These are phyloP conservation scores for Pecten maximus DNA, from an alignment of 2,888 invertebrate species.

Conservation along the genomic window DNA sequence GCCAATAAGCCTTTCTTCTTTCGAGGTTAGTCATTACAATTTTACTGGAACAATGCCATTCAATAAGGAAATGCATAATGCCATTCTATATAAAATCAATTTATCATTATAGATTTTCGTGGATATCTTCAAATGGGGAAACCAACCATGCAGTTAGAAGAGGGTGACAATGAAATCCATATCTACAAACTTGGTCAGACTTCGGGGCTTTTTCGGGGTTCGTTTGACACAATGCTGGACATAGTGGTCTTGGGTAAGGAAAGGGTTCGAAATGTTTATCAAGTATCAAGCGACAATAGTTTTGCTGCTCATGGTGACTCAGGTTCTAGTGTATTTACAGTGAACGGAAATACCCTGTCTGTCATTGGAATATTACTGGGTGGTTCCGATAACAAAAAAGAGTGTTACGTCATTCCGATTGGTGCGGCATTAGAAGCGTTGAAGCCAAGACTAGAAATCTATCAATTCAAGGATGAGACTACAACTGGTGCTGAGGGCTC, in stretches of 20 bases:
- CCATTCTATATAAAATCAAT: no score
- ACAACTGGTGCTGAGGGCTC: neutral
- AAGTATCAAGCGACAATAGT: neutral
- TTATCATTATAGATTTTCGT: neutral
- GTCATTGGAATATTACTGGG: neutral
- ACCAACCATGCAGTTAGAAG: neutral
- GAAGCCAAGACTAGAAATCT: neutral
- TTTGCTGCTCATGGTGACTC: neutral
- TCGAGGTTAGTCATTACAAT: no score
- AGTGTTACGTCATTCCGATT: neutral
- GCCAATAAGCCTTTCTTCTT: no score
- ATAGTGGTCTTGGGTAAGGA: neutral
- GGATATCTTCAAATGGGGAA: neutral
- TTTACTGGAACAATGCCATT: no score
- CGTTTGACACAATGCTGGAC: neutral
- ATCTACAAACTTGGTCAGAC: neutral
- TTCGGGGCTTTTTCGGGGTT: neutral
- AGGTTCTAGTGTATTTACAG: neutral
- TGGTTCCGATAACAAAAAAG: neutral
- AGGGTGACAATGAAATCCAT: neutral
- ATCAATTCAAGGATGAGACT: neutral
- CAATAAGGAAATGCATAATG: no score
- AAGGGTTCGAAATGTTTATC: neutral
- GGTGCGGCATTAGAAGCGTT: neutral
- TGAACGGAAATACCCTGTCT: neutral